Conservation (phyloP, 1,140 invertebrate species). For the Achroia grisella region DNA sequence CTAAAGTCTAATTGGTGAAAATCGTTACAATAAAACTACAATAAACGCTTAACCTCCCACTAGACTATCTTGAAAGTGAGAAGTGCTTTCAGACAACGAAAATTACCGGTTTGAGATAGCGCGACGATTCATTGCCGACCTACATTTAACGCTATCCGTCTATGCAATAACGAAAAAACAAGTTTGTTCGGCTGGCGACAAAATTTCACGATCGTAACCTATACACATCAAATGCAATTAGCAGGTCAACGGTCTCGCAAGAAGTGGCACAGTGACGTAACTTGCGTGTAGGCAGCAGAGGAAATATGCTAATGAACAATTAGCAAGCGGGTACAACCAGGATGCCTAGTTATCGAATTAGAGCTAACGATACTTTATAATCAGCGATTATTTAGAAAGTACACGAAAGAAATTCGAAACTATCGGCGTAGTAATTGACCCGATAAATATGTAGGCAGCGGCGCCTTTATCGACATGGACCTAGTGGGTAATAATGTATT, state of each 20-base stretch:
- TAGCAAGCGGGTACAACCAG: conserved; percentile 24
- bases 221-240: conserved; percentile 37
- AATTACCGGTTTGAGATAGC: conserved; percentile 35
- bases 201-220: conserved; percentile 47
- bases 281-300: conserved; percentile 13
- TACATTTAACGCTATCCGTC: conserved; percentile 26
- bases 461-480: conserved; percentile 19
- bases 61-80: not conserved
- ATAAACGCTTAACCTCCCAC: not conserved
- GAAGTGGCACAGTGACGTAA: conserved; percentile 43
- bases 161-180: conserved; percentile 19
- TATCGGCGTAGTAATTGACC: conserved; percentile 45
- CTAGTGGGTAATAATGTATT: conserved; percentile 32
- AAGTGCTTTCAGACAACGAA: conserved; percentile 35
- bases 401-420: conserved; percentile 39
- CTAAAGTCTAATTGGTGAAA: no score
- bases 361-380: conserved; percentile 1
- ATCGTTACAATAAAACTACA: no score
- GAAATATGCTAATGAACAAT: conserved; percentile 26
- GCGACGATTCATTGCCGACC: conserved; percentile 43
- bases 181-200: conserved; percentile 22
- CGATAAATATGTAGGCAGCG: conserved; percentile 30
- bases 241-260: conserved; percentile 33
- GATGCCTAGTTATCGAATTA: conserved; percentile 16
- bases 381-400: conserved; percentile 49